These are phyloP conservation scores for Morpho helenor DNA, from an alignment of 2,888 invertebrate genomes.

Conservation along the genomic window DNA sequence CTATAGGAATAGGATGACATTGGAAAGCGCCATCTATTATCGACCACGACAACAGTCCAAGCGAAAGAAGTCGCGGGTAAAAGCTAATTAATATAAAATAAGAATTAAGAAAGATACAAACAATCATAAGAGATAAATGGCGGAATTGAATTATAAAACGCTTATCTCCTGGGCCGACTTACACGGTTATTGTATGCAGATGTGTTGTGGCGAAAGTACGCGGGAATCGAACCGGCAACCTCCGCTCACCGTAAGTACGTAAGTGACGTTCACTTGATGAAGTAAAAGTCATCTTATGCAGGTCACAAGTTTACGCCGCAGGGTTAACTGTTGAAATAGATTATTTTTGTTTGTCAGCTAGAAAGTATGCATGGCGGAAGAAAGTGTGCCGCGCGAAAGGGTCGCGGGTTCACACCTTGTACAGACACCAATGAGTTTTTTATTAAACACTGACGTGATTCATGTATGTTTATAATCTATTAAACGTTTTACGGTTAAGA, in stretches of 20 bases:
- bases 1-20: too few relatives aligned
- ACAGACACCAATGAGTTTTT: too few relatives aligned
- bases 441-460: too few relatives aligned
- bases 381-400: too few relatives aligned
- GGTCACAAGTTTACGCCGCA: conserved; percentile 1
- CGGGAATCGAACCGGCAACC: conserved; percentile 66
- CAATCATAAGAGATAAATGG: background rate
- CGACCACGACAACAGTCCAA: too few relatives aligned
- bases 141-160: conserved; percentile 4
- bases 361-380: background rate
- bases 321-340: conserved; percentile 1
- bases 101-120: background rate
- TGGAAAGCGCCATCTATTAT: too few relatives aligned
- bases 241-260: conserved; percentile 33
- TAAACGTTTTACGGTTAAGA: too few relatives aligned
- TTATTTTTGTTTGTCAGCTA: conserved; percentile 2
- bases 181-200: conserved; percentile 63
- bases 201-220: conserved; percentile 67
- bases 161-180: conserved; percentile 13
- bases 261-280: conserved; percentile 12
- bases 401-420: too few relatives aligned
- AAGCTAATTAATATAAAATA: too few relatives aligned
- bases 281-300: background rate
- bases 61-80: too few relatives aligned
- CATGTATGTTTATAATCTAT: too few relatives aligned